phyloP scores from a whole-genome alignment of 1,140 invertebrate species.

The silkworm (Bombyx mori) region DNA sequence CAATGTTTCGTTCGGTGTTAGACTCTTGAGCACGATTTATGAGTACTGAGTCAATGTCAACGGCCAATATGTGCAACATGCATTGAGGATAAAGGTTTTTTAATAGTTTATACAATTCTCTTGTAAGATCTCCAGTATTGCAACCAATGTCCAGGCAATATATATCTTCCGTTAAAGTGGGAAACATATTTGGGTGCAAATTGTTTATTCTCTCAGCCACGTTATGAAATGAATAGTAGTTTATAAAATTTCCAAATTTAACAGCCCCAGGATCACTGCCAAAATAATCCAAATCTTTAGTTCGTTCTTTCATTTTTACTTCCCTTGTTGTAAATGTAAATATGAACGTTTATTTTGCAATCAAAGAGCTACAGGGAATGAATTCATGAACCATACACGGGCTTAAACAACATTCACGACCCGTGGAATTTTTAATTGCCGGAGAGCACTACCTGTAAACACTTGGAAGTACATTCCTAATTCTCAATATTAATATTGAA shows the following conservation, averaged over 20 bases:
- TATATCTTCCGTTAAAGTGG: constrained; percentile 33
- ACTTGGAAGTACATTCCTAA: too few species aligned
- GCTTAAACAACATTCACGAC: too few species aligned
- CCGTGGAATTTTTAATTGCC: too few species aligned
- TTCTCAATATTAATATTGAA: too few species aligned
- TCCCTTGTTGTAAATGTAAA: too few species aligned
- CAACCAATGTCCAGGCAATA: constrained; percentile 84
- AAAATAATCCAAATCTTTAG: constrained; percentile 37
- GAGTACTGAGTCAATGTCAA: constrained; percentile 82
- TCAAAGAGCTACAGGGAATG: too few species aligned
- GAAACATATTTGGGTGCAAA: constrained; percentile 76
- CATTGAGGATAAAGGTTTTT: constrained; percentile 44
- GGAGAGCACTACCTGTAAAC: too few species aligned
- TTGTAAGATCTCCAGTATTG: constrained; percentile 82
- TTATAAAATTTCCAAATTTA: constrained; percentile 86
- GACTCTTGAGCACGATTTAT: constrained; percentile 76
- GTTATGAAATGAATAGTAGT: constrained; percentile 87
- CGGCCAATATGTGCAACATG: constrained; percentile 74
- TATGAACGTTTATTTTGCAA: too few species aligned
- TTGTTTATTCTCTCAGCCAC: constrained; percentile 75
- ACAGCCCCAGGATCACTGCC: constrained; percentile 81
- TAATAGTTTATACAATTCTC: constrained; percentile 72
- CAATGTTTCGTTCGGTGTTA: constrained; percentile 62
- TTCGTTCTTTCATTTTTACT: constrained; percentile 17
- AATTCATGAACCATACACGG: too few species aligned